Percentiles rank a stretch among this genome's conserved stretches.
phyloP scores from a whole-genome alignment of 2,113 vertebrate genomes.

The Sturnira hondurensis region DNA sequence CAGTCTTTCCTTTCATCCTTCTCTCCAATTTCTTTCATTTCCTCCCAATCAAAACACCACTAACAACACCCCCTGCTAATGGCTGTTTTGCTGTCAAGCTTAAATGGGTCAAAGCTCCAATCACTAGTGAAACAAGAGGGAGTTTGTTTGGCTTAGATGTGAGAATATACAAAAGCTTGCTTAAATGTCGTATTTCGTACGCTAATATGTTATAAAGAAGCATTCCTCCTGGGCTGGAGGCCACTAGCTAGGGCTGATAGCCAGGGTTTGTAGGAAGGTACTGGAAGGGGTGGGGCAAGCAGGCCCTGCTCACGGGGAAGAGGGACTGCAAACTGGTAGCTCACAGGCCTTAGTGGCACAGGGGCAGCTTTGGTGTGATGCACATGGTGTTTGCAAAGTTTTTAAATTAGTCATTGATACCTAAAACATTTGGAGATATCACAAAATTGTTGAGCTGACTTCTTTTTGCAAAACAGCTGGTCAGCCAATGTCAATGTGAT shows the following conservation, averaged over 20 bases:
- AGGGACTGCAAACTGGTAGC: neutral
- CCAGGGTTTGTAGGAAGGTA: neutral
- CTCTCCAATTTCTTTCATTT: neutral
- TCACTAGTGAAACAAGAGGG: constrained; percentile 19
- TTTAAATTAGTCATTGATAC: neutral
- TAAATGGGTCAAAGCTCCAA: constrained; percentile 33
- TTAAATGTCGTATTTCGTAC: neutral
- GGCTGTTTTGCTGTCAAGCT: constrained; percentile 22
- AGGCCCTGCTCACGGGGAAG: neutral
- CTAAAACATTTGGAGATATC: neutral
- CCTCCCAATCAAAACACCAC: constrained; percentile 6
- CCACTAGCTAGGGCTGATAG: neutral
- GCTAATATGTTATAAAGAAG: neutral
- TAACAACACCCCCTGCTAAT: neutral
- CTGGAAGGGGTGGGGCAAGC: neutral
- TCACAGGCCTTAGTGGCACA: neutral
- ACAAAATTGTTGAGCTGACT: neutral
- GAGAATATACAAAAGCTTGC: neutral
- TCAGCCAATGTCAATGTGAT: neutral
- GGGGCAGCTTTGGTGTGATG: neutral
- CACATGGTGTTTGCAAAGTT: neutral
- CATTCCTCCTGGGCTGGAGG: neutral
- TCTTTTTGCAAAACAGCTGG: neutral
- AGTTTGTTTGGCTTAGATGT: constrained; percentile 28
- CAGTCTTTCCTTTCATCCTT: neutral